Conservation (phyloP, 2,113 vertebrate genomes). For the Phalacrocorax aristotelis region DNA sequence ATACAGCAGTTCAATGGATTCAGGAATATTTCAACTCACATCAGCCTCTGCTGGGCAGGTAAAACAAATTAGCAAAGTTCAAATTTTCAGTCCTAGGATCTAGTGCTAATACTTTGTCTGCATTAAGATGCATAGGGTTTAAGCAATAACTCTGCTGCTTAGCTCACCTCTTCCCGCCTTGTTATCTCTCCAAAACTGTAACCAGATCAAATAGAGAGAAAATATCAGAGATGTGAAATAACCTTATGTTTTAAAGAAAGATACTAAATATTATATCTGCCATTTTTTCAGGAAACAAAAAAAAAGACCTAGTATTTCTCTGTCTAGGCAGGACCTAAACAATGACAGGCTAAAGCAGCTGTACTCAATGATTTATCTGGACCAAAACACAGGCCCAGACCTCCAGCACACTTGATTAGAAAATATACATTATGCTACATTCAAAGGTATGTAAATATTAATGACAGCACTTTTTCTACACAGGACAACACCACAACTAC, state of each 20-base stretch:
- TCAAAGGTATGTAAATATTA: background rate
- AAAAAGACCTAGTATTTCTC: background rate
- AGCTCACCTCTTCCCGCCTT: too few relatives aligned
- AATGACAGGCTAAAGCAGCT: background rate
- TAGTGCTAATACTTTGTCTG: background rate
- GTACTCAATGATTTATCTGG: background rate
- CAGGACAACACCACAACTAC: background rate
- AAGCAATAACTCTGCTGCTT: background rate
- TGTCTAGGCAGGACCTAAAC: background rate
- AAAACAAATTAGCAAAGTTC: background rate
- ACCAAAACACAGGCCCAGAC: background rate
- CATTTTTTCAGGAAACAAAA: background rate
- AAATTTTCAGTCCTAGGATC: background rate
- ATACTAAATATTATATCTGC: background rate
- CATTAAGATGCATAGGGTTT: background rate
- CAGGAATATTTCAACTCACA: background rate
- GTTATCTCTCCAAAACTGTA: background rate
- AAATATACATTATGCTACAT: background rate
- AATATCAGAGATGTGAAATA: background rate
- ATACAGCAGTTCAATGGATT: background rate
- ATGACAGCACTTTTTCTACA: background rate
- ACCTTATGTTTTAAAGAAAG: background rate
- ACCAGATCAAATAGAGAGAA: background rate
- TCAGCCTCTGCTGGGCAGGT: background rate
- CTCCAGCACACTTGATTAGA: background rate